phyloP scores from a whole-genome alignment of 2,113 vertebrate genomes.

The Hemibagrus wyckioides region DNA sequence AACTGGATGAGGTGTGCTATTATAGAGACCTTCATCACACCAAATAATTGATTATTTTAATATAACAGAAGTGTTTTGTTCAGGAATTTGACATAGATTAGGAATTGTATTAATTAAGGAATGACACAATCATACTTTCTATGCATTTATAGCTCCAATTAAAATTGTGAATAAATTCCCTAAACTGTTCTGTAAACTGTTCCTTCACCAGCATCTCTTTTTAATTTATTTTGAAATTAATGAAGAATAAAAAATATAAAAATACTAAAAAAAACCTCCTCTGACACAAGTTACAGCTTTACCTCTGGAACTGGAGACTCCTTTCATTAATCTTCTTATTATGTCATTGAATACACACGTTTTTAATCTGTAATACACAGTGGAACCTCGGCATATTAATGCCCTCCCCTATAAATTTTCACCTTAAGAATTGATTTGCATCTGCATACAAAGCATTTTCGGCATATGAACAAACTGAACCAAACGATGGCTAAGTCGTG shows the following conservation, averaged over 20 bases:
- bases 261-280: not conserved
- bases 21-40: not conserved
- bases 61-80: not conserved
- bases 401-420: no score
- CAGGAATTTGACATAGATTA: not conserved
- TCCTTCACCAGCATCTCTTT: not conserved
- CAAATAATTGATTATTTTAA: not conserved
- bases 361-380: not conserved
- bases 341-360: not conserved
- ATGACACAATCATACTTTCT: not conserved
- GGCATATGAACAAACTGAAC: no score
- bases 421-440: no score
- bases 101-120: not conserved
- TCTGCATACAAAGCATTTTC: no score
- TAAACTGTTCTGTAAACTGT: not conserved
- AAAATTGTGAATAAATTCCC: not conserved
- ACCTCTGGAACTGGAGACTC: not conserved
- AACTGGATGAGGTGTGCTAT: not conserved
- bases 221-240: not conserved
- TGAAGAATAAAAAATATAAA: not conserved
- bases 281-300: not conserved
- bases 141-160: not conserved
- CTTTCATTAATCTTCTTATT: not conserved
- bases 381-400: no score
- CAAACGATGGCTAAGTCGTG: no score